Conservation (phyloP, 2,113 vertebrate species). For the Aptenodytes patagonicus region DNA sequence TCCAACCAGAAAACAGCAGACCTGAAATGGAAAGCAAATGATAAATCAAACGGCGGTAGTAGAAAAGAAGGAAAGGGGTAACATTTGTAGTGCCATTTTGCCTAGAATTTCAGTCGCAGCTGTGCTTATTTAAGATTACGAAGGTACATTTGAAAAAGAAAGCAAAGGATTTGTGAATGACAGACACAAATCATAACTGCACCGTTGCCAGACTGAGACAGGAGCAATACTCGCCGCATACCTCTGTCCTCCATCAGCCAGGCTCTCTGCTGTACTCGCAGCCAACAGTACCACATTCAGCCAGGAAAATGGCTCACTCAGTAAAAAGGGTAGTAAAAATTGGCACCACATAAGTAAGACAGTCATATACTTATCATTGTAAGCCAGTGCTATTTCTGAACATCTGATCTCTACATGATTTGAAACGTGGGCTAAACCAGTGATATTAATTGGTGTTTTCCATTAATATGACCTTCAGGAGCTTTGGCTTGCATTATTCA, state of each 20-base stretch:
- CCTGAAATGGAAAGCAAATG: neutral
- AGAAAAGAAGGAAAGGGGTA: neutral
- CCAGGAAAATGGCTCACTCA: neutral
- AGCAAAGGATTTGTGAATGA: neutral
- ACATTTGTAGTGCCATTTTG: neutral
- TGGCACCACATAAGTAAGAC: neutral
- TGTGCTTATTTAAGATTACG: neutral
- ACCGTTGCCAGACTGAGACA: neutral
- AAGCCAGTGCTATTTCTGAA: conserved; percentile 16
- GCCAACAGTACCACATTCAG: neutral
- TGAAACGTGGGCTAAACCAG: neutral
- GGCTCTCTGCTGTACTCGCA: neutral
- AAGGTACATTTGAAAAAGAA: conserved; percentile 16
- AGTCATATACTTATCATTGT: neutral
- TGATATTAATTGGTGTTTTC: neutral
- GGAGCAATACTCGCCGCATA: neutral
- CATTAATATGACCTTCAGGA: neutral
- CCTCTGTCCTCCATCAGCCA: neutral
- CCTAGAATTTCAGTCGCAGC: neutral
- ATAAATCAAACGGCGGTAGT: neutral
- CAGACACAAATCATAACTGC: neutral
- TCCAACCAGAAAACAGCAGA: neutral
- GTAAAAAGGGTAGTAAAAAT: neutral
- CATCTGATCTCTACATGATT: neutral
- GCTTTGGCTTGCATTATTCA: neutral